A percentile compares a stretch with the other conserved stretches of the same genome.
Conservation (phyloP, 2,888 invertebrate genomes). For the Microctonus hyperodae region DNA sequence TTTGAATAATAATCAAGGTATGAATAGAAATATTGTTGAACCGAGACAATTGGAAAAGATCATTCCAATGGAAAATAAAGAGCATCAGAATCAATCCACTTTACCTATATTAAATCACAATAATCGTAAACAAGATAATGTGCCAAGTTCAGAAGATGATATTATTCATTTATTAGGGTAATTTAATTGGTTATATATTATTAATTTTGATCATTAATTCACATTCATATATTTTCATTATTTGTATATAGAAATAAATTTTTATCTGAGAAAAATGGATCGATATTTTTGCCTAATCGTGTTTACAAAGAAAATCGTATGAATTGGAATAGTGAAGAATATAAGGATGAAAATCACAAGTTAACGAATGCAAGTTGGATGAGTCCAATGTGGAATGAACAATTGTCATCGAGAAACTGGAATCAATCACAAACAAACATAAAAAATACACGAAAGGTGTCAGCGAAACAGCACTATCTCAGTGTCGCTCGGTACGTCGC, state of each 20-base stretch:
- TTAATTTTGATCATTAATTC: neutral
- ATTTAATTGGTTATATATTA: slow-evolving; percentile 44
- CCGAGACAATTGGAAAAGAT: slow-evolving; percentile 38
- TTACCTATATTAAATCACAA: slow-evolving; percentile 60
- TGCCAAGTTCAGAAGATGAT: slow-evolving; percentile 64
- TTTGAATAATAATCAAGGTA: slow-evolving; percentile 43
- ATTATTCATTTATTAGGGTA: slow-evolving; percentile 79
- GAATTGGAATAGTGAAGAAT: slow-evolving; percentile 63
- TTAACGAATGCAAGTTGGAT: slow-evolving; percentile 56
- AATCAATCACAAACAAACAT: slow-evolving; percentile 51
- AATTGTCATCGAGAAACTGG: slow-evolving; percentile 49
- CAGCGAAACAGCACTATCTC: slow-evolving; percentile 79
- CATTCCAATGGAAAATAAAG: slow-evolving; percentile 36
- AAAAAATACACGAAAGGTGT: slow-evolving; percentile 57
- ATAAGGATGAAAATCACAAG: slow-evolving; percentile 53
- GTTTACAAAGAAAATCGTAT: slow-evolving; percentile 64
- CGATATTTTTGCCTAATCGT: slow-evolving; percentile 55
- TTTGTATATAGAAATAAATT: slow-evolving; percentile 51
- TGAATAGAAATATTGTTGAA: slow-evolving; percentile 39
- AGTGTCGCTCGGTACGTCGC: slow-evolving; percentile 82
- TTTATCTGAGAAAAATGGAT: slow-evolving; percentile 48
- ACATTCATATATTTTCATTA: slow-evolving; percentile 9
- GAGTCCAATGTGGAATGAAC: slow-evolving; percentile 55
- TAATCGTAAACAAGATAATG: slow-evolving; percentile 47
- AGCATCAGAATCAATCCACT: slow-evolving; percentile 61